A percentile compares a stretch with the other conserved stretches of the same genome.
phyloP scores from a whole-genome alignment of 2,797 vertebrate species.

The Scolopax bukidnonensis region DNA sequence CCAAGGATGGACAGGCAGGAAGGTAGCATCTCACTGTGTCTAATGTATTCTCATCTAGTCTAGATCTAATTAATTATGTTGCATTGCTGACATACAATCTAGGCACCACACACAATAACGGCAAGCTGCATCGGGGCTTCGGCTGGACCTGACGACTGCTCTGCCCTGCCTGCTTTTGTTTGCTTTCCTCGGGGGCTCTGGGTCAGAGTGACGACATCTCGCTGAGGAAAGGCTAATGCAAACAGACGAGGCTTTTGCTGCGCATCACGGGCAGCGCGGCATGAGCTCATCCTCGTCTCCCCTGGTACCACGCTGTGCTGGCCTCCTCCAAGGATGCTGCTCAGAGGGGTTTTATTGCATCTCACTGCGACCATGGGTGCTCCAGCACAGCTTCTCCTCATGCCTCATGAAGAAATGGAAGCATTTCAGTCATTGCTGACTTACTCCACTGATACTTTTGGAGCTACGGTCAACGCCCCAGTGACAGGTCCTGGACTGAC shows the following conservation, averaged over 20 bases:
- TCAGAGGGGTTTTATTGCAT: fast-evolving
- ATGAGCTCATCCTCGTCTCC: not conserved
- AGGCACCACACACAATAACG: not conserved
- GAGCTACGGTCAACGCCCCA: fast-evolving
- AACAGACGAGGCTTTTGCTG: not conserved
- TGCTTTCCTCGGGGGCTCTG: not conserved
- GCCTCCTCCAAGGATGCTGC: not conserved
- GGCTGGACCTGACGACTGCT: not conserved
- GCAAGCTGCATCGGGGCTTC: not conserved
- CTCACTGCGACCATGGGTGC: fast-evolving
- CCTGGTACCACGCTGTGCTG: fast-evolving
- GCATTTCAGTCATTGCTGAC: not conserved
- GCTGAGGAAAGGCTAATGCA: not conserved
- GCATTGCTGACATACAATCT: not conserved
- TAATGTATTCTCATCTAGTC: slow-evolving; percentile 39
- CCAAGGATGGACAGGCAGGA: slow-evolving; percentile 58
- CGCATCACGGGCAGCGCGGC: not conserved
- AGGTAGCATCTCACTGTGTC: slow-evolving; percentile 33
- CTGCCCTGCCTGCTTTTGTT: not conserved
- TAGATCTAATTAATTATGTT: slow-evolving; percentile 41
- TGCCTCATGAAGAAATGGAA: fast-evolving
- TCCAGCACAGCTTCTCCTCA: not conserved
- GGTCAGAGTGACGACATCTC: not conserved
- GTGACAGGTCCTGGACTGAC: not conserved
- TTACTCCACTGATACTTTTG: not conserved